Base-by-base conservation (phyloP, 2,113 vertebrate species). In the Corythornis vintsioides region DNA sequence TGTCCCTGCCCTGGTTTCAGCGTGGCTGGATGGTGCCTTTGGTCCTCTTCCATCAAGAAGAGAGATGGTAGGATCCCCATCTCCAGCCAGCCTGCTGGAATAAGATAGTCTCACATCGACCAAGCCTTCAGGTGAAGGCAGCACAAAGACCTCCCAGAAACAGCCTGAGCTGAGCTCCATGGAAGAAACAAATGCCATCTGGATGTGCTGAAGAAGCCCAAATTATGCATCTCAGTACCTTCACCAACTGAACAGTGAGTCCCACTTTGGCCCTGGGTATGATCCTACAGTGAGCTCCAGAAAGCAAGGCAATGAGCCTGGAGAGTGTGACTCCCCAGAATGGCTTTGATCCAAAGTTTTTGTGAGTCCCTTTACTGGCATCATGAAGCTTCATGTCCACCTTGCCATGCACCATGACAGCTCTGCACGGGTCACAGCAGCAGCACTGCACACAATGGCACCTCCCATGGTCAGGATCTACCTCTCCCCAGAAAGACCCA, bases 341-440 rank as follows among this genome's bases (percentile, higher is more conserved):
- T 4, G 6, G 29, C 40, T 86, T 69, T 28, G 20, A 7, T 31
- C 33, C 33, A 61, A 82, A 55, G 31, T 18, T 78, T 52, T 22
- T 15, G 24, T 19, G n/a, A 50, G 11, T 72, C 33, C 25, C 40
- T 77, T 85, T 67, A 28, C 40, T 72, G 40, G 14, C 26, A 33
- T 50, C 17, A 3, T 11, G 33, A 43, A 76, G 38, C 45, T 74
- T 71, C 6, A 2, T 19, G 13, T 25, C 52, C 26, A 42, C 47
- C 40, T 25, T 55, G 29, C 52, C 77, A 55, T 45, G 21, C 0
- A 0, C 33, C 9, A 6, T 42, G 70, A 29, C 31, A 75, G 55
- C 6, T 1, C 72, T 5, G 1, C 71, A 35, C 3, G 2, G 61
- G 22, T 60, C 11, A 8, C 57, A 59, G 17, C 59, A 72, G 2